Evolutionary conservation across 1,140 invertebrate species (phyloP).

Genomic region (Mya arenaria): DNA sequence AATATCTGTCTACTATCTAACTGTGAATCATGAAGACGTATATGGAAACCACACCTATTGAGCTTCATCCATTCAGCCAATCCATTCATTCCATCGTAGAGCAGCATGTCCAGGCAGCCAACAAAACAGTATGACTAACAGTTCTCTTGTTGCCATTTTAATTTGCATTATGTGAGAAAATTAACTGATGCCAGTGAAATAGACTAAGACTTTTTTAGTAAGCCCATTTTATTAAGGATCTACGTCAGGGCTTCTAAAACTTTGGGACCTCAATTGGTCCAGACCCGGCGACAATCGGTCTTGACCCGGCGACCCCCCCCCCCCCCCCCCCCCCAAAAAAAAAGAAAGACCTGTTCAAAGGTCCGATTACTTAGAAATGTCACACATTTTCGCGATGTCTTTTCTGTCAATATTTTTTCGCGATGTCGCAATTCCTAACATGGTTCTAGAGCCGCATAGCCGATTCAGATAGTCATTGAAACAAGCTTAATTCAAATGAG

Average conservation of each 20-base stretch:
- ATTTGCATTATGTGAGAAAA: neutral
- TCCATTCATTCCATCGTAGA: slow-evolving; percentile 53
- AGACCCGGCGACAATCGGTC: neutral
- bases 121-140: slow-evolving; percentile 59
- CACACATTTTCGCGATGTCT: no score
- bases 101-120: slow-evolving; percentile 55
- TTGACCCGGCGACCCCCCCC: no score
- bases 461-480: no score
- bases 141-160: neutral
- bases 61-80: slow-evolving; percentile 59
- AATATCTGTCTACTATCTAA: slow-evolving; percentile 32
- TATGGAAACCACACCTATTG: slow-evolving; percentile 65
- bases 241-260: neutral
- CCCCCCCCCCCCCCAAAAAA: no score
- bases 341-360: no score
- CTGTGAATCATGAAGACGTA: slow-evolving; percentile 66
- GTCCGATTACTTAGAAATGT: no score
- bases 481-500: no score
- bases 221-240: neutral
- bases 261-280: neutral
- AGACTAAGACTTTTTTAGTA: neutral
- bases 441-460: no score
- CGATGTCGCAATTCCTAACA: no score
- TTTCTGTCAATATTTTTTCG: no score
- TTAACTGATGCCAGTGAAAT: neutral